phyloP scores from a whole-genome alignment of 2,888 invertebrate genomes.

The Teinopalpus imperialis region DNA sequence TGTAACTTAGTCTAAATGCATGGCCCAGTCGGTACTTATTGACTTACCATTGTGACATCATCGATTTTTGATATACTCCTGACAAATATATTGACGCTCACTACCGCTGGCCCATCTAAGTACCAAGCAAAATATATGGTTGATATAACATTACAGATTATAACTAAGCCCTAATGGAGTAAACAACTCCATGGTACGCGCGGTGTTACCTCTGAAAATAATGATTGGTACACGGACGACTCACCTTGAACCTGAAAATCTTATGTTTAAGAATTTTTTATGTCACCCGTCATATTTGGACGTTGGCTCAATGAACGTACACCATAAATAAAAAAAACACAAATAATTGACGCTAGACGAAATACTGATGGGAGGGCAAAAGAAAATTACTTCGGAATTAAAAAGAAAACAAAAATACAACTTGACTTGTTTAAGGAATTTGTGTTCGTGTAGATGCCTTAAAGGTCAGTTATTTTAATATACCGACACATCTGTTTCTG shows the following conservation, averaged over 20 bases:
- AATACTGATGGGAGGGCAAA: conserved; percentile 46
- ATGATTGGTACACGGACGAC: conserved; percentile 33
- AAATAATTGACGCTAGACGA: conserved; percentile 32
- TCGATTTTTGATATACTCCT: conserved; percentile 99
- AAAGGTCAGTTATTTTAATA: conserved; percentile 11
- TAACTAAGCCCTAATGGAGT: conserved; percentile 56
- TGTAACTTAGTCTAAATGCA: conserved; percentile 61
- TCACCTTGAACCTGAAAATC: conserved; percentile 56
- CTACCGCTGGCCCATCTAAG: conserved; percentile 95
- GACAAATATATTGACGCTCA: conserved; percentile 98
- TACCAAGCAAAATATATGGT: conserved; percentile 78
- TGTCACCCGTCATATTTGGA: conserved; percentile 41
- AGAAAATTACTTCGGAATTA: conserved; percentile 42
- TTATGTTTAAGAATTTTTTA: conserved; percentile 33
- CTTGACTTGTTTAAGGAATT: conserved; percentile 73
- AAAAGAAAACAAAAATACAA: conserved; percentile 45
- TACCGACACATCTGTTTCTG: conserved; percentile 3
- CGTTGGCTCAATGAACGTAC: conserved; percentile 36
- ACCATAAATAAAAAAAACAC: conserved; percentile 38
- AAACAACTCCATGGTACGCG: conserved; percentile 39
- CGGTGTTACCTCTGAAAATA: conserved; percentile 33
- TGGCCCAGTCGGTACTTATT: conserved; percentile 64
- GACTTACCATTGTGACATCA: conserved; percentile 99
- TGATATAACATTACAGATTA: conserved; percentile 52
- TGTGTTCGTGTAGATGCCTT: conserved; percentile 65